These are phyloP conservation scores for Clitarchus hookeri DNA, from an alignment of 2,888 invertebrate species.

Conservation along the genomic window DNA sequence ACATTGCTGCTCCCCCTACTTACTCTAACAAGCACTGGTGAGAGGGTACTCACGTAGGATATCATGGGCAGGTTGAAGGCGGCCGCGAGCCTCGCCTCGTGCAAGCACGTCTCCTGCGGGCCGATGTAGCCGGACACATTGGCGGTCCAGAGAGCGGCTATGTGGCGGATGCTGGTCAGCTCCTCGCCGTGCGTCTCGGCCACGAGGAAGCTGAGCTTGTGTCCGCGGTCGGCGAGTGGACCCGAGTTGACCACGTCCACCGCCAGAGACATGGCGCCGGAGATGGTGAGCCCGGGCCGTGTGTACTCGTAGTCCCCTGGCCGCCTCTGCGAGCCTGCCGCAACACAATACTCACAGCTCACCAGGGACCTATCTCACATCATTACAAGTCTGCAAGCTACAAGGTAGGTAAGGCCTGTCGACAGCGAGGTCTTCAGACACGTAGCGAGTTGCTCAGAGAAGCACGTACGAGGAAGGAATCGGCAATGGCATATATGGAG, in stretches of 20 bases:
- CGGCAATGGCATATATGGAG: too few relatives aligned
- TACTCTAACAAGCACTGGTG: neutral
- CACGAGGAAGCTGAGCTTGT: slow-evolving; percentile 76
- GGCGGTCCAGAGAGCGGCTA: slow-evolving; percentile 80
- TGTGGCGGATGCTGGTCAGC: slow-evolving; percentile 80
- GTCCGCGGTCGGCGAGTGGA: slow-evolving; percentile 62
- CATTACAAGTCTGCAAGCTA: too few relatives aligned
- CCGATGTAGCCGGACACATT: slow-evolving; percentile 90
- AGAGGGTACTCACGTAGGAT: slow-evolving; percentile 79
- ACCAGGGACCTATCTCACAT: too few relatives aligned
- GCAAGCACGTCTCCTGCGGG: slow-evolving; percentile 87
- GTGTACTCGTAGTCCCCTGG: slow-evolving; percentile 79
- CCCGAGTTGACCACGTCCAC: slow-evolving; percentile 67
- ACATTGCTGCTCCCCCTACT: too few relatives aligned
- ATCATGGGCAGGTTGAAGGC: slow-evolving; percentile 95
- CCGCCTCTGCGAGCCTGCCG: slow-evolving; percentile 76
- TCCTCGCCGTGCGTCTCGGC: slow-evolving; percentile 93
- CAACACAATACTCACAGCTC: neutral
- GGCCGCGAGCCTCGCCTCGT: slow-evolving; percentile 91
- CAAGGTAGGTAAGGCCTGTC: too few relatives aligned
- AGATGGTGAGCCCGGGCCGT: slow-evolving; percentile 72
- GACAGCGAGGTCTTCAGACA: too few relatives aligned
- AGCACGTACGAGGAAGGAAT: too few relatives aligned
- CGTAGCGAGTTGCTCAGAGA: too few relatives aligned
- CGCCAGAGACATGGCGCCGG: slow-evolving; percentile 87